Evolutionary conservation across 2,113 vertebrate species (phyloP).

Genomic region (Anguilla japonica): DNA sequence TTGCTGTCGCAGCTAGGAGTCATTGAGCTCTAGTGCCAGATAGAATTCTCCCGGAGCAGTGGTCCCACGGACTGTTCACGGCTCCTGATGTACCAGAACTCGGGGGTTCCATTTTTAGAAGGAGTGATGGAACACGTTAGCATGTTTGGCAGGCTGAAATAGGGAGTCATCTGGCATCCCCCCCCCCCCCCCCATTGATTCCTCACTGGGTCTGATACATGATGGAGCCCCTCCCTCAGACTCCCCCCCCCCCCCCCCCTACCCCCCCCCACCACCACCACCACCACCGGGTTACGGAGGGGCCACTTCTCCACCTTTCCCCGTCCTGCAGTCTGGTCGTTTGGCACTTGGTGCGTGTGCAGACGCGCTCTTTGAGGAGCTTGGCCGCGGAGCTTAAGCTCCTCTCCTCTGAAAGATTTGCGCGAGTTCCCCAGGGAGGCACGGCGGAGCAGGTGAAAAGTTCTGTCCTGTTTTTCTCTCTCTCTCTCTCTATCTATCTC

Average conservation of each 20-base stretch:
- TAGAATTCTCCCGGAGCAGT: background rate
- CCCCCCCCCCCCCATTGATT: slow-evolving; percentile 52
- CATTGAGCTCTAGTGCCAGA: background rate
- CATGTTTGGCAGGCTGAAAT: background rate
- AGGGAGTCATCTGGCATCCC: slow-evolving; percentile 55
- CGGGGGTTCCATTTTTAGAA: slow-evolving; percentile 39
- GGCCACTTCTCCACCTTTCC: too few relatives aligned
- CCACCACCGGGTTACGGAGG: background rate
- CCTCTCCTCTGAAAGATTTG: background rate
- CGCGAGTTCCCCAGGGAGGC: too few relatives aligned
- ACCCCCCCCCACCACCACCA: background rate
- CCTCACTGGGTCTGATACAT: slow-evolving; percentile 53
- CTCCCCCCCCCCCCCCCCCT: background rate
- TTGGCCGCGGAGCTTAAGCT: background rate
- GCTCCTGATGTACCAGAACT: background rate
- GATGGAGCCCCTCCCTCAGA: too few relatives aligned
- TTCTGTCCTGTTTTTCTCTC: background rate
- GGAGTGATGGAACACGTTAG: slow-evolving; percentile 15
- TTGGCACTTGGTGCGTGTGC: background rate
- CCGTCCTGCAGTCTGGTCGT: background rate
- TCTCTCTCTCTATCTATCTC: background rate
- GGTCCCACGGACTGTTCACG: background rate
- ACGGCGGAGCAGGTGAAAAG: background rate
- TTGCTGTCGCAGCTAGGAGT: background rate
- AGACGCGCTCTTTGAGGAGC: background rate